Percentiles rank a stretch among this genome's conserved stretches.
Evolutionary conservation across 2,888 invertebrate species (phyloP).

Genomic region (Conops quadrifasciatus): DNA sequence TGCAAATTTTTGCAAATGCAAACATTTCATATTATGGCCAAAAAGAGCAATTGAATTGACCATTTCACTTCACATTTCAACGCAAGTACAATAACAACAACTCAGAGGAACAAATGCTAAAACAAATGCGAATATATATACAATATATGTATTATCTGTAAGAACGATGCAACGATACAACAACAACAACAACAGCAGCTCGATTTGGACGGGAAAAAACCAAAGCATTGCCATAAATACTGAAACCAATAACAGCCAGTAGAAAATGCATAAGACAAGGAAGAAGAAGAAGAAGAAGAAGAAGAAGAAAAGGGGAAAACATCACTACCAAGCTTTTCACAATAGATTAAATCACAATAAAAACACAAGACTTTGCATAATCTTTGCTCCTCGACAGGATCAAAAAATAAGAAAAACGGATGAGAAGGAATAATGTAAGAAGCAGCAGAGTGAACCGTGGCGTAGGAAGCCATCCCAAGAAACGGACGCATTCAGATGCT

Average conservation of each 20-base stretch:
- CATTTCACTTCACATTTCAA: too few relatives aligned
- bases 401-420: neutral
- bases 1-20: slow-evolving; percentile 14
- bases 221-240: slow-evolving; percentile 19
- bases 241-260: slow-evolving; percentile 25
- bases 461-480: neutral
- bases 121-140: neutral
- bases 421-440: too few relatives aligned
- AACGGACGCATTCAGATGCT: neutral
- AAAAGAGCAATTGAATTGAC: slow-evolving; percentile 20
- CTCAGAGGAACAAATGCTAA: neutral
- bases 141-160: neutral
- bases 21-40: neutral
- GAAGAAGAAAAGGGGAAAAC: slow-evolving; percentile 10
- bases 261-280: neutral
- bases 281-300: too few relatives aligned
- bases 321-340: neutral
- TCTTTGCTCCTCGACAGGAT: neutral
- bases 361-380: slow-evolving; percentile 27
- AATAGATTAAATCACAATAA: slow-evolving; percentile 31
- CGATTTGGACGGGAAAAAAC: neutral
- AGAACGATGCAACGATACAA: neutral
- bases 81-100: slow-evolving; percentile 21
- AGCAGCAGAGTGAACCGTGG: neutral
- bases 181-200: neutral